Percentiles rank a stretch among this genome's conserved stretches.
Evolutionary conservation across 2,113 vertebrate species (phyloP).

Genomic region (Sinosuthora webbiana): DNA sequence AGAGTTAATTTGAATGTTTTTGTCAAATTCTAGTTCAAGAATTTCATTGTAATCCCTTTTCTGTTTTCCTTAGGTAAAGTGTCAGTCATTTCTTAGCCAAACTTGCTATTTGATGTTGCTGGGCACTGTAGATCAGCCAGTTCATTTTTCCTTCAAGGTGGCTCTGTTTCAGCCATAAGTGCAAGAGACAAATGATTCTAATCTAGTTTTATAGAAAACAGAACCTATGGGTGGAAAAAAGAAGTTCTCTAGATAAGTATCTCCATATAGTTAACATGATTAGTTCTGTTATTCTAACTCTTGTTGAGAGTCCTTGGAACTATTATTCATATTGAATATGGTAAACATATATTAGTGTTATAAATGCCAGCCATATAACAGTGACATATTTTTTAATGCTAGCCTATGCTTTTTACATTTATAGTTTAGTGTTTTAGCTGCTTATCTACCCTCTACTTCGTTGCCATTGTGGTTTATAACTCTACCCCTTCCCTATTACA

Average conservation of each 20-base stretch:
- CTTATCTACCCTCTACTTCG: not conserved
- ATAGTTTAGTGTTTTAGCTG: not conserved
- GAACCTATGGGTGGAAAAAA: not conserved
- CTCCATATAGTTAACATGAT: not conserved
- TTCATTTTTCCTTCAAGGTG: not conserved
- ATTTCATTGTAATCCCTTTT: not conserved
- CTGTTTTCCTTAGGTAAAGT: not conserved
- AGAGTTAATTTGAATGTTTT: not conserved
- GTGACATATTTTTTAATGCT: not conserved
- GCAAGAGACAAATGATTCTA: slow-evolving; percentile 26
- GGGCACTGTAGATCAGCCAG: not conserved
- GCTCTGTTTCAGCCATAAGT: not conserved
- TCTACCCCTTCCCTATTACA: not conserved
- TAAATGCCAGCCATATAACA: not conserved
- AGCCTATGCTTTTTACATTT: not conserved
- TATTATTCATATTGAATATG: not conserved
- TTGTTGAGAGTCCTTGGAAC: not conserved
- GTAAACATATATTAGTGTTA: not conserved
- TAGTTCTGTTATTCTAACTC: not conserved
- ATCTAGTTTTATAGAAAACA: not conserved
- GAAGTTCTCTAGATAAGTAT: not conserved
- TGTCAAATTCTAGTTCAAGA: not conserved
- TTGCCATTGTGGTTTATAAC: not conserved
- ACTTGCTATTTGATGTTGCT: not conserved
- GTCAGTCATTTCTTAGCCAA: not conserved